Evolutionary conservation across 2,797 vertebrate species (phyloP), one percentile per base, ranked within the genome.

Genomic region (Dromococcyx pavoninus): DNA sequence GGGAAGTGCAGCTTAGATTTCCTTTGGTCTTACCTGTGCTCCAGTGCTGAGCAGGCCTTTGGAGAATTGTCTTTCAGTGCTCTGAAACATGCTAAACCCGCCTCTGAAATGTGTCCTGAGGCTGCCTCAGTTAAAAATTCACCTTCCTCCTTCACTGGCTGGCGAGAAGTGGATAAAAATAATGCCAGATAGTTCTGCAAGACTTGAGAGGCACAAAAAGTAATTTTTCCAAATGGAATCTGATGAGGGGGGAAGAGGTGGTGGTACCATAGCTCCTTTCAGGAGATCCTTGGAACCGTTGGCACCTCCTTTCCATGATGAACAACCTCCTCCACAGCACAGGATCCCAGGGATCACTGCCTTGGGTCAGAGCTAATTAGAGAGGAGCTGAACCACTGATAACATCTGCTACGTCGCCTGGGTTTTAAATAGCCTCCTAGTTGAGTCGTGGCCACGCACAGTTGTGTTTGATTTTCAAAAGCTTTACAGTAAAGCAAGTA

Each of bases 321-420:
- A 65, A 19, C 35, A 75, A 7, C 61, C 22, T 43, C 69, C 43
- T 15, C 18, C 8, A 1, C 41, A n/a, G 82, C 0, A 1, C 2
- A 6, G 72, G 48, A 69, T 66, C 58, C 61, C 58, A 46, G 81
- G 77, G 35, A 72, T 89, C 14, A 1, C 3, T 76, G 78, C 91
- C 67, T 44, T 73, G 87, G 69, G 73, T 71, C 91, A 86, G 14
- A 60, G 86, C 56, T 96, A 75, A 90, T 96, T 69, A 93, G n/a
- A 95, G 89, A 32, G 72, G 33, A 96, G 93, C 81, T 5, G 17
- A 74, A 7, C 88, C 80, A 21, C 93, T 33, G 56, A 28, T 76
- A 69, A 6, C 82, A 50, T 86, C 86, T 81, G 78, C 87, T 71
- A 0, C 2, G 0, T 78, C 71, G 50, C 71, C 71, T 57, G 54